These are phyloP conservation scores for Lineus longissimus DNA, from an alignment of 1,140 invertebrate genomes.

Conservation along the genomic window DNA sequence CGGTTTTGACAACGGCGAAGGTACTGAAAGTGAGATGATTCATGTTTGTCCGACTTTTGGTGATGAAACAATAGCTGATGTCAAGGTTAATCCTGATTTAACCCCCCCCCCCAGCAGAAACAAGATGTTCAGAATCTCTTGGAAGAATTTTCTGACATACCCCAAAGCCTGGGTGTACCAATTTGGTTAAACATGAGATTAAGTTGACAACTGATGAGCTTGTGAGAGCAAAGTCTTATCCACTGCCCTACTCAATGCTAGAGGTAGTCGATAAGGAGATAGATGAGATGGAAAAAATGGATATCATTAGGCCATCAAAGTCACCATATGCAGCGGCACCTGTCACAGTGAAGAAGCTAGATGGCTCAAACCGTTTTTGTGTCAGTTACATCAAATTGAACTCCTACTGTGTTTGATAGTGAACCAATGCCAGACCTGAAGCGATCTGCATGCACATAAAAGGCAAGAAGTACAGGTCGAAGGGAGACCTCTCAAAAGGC, in stretches of 20 bases:
- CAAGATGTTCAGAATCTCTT: neutral
- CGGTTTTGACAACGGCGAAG: no score
- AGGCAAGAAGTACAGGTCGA: conserved; percentile 7
- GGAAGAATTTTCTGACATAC: conserved; percentile 9
- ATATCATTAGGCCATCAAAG: conserved; percentile 42
- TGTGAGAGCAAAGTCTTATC: conserved; percentile 16
- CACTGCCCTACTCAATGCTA: conserved; percentile 44
- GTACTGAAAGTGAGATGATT: no score
- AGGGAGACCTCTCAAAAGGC: conserved; percentile 21
- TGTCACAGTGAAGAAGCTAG: conserved; percentile 53
- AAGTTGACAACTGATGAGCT: conserved; percentile 5
- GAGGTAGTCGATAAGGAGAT: conserved; percentile 43
- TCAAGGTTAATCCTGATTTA: neutral
- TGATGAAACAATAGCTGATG: conserved; percentile 7
- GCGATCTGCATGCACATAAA: conserved; percentile 11
- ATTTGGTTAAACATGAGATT: conserved; percentile 12
- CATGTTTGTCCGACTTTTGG: no score
- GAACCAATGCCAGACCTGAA: conserved; percentile 24
- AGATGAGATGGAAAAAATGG: conserved; percentile 29
- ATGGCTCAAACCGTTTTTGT: conserved; percentile 54
- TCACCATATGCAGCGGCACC: conserved; percentile 56
- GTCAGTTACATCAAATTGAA: conserved; percentile 53
- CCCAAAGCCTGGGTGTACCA: conserved; percentile 18
- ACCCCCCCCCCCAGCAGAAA: neutral
- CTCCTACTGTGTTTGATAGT: conserved; percentile 19